phyloP scores from a whole-genome alignment of 2,113 vertebrate genomes.

The zebrafish (Danio rerio) region GRCz12tu NC_133182.1:35624001-35624500 shows the following conservation, averaged over 20 bases:
- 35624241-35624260: conserved; percentile 66
- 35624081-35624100: conserved; percentile 73
- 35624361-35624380: conserved; percentile 63
- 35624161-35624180: conserved; percentile 82
- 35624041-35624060: conserved; percentile 62
- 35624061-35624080: conserved; percentile 73
- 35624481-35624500: conserved; percentile 77
- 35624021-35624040: conserved; percentile 65
- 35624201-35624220: conserved; percentile 51
- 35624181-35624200: conserved; percentile 75
- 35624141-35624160: conserved; percentile 96
- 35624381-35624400: conserved; percentile 72
- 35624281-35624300: conserved; percentile 69
- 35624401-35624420: conserved; percentile 82
- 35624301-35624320: conserved; percentile 79
- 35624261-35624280: conserved; percentile 76
- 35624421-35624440: conserved; percentile 85
- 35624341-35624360: conserved; percentile 78
- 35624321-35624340: conserved; percentile 71
- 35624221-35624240: conserved; percentile 51
- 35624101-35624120: conserved; percentile 65
- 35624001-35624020: conserved; percentile 70
- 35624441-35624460: conserved; percentile 88
- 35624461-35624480: conserved; percentile 83
- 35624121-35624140: conserved; percentile 75